Evolutionary conservation across 2,113 vertebrate species (phyloP).

Genomic region (Drymodes brunneopygia): DNA sequence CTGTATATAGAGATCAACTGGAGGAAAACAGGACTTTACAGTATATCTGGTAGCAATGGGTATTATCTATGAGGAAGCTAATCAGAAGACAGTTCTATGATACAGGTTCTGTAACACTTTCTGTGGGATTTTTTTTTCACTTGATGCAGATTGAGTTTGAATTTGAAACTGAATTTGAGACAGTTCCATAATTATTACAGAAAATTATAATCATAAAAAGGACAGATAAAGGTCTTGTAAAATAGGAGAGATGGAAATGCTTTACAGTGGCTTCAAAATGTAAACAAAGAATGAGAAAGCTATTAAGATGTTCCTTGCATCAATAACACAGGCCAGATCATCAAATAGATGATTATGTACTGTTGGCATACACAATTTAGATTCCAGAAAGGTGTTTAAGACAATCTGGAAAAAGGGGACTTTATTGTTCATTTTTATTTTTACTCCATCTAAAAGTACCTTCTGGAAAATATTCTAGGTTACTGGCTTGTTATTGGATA

Average conservation of each 20-base stretch:
- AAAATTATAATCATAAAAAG: background rate
- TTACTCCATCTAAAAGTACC: background rate
- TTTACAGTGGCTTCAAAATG: background rate
- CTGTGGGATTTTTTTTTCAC: background rate
- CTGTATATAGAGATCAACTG: background rate
- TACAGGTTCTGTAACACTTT: background rate
- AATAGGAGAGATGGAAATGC: background rate
- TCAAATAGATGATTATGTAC: background rate
- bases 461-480: background rate
- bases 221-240: background rate
- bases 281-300: background rate
- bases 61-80: background rate
- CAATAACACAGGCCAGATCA: background rate
- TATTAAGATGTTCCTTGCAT: background rate
- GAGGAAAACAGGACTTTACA: background rate
- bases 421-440: background rate
- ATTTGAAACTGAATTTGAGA: background rate
- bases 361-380: background rate
- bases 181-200: background rate
- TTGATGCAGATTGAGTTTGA: background rate
- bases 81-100: background rate
- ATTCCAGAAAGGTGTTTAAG: background rate
- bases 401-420: background rate
- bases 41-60: background rate
- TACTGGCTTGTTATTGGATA: background rate